Conservation (phyloP, 37 sponge, comb jelly and placozoan genomes). For the Tethya wilhelma region DNA sequence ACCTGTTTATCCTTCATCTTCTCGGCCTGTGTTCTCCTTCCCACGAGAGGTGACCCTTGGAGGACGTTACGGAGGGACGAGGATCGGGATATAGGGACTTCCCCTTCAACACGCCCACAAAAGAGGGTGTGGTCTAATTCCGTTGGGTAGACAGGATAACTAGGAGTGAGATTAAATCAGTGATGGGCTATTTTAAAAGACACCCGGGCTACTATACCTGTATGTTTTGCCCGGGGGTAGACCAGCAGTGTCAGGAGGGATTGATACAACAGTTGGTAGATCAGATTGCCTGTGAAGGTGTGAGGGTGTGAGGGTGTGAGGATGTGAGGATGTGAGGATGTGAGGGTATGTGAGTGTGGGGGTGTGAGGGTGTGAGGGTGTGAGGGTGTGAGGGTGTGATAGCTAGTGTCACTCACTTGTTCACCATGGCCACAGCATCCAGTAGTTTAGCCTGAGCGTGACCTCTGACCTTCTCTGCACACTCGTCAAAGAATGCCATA, state of each 20-base stretch:
- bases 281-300: constrained; percentile 52
- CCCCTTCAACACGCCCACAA: background rate
- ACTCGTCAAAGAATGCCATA: constrained; percentile 87
- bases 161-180: background rate
- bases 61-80: background rate
- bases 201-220: constrained; percentile 18
- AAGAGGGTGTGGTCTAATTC: constrained; percentile 45
- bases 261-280: constrained; percentile 78
- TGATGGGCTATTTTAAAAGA: background rate
- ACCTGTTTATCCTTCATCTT: constrained; percentile 66
- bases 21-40: constrained; percentile 53
- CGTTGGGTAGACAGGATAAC: constrained; percentile 54
- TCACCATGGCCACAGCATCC: constrained; percentile 12
- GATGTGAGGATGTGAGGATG: too few species aligned
- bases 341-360: too few species aligned
- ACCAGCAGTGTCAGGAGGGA: constrained; percentile 67
- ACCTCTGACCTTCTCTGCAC: constrained; percentile 68
- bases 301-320: too few species aligned
- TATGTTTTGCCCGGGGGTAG: constrained; percentile 50
- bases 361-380: too few species aligned
- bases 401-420: constrained; percentile 18
- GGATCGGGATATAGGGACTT: background rate
- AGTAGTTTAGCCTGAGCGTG: constrained; percentile 27
- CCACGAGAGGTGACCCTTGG: constrained; percentile 35
- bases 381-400: background rate